These are phyloP conservation scores for Monopterus albus DNA, from an alignment of 2,113 vertebrate genomes.

Conservation along the genomic window DNA sequence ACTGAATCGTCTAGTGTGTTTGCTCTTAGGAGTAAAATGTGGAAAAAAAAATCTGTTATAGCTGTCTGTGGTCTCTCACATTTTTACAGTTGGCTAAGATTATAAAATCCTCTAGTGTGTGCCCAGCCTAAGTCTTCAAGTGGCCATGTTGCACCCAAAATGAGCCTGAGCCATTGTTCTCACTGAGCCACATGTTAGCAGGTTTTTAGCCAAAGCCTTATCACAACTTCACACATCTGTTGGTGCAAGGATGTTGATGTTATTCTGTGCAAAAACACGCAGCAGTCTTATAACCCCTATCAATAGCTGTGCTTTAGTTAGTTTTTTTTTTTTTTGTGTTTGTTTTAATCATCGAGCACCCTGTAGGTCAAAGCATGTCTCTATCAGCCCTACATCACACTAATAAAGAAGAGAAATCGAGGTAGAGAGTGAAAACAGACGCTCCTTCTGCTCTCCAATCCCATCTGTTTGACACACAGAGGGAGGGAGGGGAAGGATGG, in stretches of 20 bases:
- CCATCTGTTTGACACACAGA: constrained; percentile 82
- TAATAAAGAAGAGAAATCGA: constrained; percentile 62
- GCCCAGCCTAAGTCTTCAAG: no score
- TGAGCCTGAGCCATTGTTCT: constrained; percentile 48
- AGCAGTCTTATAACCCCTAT: constrained; percentile 10
- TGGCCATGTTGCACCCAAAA: background rate
- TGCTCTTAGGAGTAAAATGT: no score
- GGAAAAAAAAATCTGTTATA: no score
- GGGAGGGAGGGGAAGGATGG: constrained; percentile 46
- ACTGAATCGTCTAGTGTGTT: no score
- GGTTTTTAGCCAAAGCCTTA: constrained; percentile 13
- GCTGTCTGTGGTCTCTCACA: no score
- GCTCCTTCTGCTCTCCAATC: constrained; percentile 76
- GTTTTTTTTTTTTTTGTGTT: constrained; percentile 19
- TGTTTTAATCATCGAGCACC: constrained; percentile 1
- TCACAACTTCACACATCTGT: constrained; percentile 49
- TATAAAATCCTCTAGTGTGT: no score
- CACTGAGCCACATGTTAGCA: constrained; percentile 18
- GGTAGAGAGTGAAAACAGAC: constrained; percentile 60
- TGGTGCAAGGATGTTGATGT: constrained; percentile 26
- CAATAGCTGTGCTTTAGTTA: constrained; percentile 4
- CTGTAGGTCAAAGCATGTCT: constrained; percentile 48
- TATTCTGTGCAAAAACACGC: constrained; percentile 13
- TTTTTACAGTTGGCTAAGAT: no score
- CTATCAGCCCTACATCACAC: constrained; percentile 53